phyloP scores from a whole-genome alignment of 2,888 invertebrate genomes.

The Ceraclea dissimilis region DNA sequence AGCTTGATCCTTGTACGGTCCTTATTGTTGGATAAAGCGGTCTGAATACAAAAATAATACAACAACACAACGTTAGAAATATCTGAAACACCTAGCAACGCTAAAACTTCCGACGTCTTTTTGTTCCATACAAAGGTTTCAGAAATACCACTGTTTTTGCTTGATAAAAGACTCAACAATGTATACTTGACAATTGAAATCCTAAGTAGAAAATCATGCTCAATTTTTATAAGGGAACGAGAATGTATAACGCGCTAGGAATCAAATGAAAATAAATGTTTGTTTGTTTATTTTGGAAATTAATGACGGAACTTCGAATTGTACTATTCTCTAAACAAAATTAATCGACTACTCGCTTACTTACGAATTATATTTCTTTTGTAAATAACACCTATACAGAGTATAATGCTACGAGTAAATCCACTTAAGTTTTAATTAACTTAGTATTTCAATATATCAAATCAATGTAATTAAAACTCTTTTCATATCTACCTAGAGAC shows the following conservation, averaged over 20 bases:
- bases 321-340: no score
- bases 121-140: slow-evolving; percentile 15
- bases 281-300: neutral
- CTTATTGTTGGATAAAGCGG: no score
- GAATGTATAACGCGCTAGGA: neutral
- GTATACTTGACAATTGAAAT: slow-evolving; percentile 9
- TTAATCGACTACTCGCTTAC: no score
- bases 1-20: no score
- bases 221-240: slow-evolving; percentile 5
- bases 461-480: no score
- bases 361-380: no score
- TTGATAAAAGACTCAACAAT: slow-evolving; percentile 11
- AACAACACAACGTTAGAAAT: slow-evolving; percentile 9
- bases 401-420: no score
- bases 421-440: no score
- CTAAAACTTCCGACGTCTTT: slow-evolving; percentile 7
- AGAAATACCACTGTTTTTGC: slow-evolving; percentile 3
- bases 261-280: slow-evolving; percentile 1
- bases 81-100: slow-evolving; percentile 12
- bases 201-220: slow-evolving; percentile 12
- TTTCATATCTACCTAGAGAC: no score
- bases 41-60: no score
- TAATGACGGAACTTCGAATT: neutral
- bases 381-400: no score
- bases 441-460: no score